phyloP scores from a whole-genome alignment of 2,113 vertebrate genomes.

The Hemiprocne comata region DNA sequence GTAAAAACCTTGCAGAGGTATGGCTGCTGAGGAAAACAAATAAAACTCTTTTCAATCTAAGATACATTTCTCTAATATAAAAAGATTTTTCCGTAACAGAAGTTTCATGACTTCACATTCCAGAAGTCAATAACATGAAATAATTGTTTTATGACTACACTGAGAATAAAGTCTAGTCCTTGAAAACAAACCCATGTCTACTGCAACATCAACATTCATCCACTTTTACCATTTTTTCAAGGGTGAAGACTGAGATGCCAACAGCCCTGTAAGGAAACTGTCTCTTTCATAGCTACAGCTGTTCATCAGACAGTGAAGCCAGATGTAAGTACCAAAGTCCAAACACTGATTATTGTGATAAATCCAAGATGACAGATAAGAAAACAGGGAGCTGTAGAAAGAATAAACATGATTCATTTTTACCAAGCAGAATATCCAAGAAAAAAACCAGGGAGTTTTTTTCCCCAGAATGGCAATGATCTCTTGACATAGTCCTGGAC shows the following conservation, averaged over 20 bases:
- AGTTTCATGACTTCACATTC: not conserved
- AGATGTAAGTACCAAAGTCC: not conserved
- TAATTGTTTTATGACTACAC: not conserved
- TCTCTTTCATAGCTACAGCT: not conserved
- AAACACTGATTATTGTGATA: not conserved
- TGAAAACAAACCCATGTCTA: not conserved
- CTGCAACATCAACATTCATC: not conserved
- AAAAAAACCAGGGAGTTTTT: not conserved
- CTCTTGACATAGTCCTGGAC: not conserved
- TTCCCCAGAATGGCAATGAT: not conserved
- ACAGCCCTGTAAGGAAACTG: not conserved
- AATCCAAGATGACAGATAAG: not conserved
- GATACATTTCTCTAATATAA: not conserved
- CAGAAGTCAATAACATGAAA: not conserved
- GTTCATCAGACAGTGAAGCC: not conserved
- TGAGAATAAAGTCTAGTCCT: not conserved
- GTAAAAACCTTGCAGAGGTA: not conserved
- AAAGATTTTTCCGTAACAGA: not conserved
- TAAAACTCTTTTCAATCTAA: not conserved
- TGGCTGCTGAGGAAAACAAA: not conserved
- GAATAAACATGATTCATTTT: not conserved
- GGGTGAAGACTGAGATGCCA: not conserved
- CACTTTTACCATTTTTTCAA: not conserved
- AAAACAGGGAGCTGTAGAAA: not conserved
- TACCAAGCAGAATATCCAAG: not conserved